Base-by-base conservation (phyloP, 2,888 invertebrate species). In the Rhyacophila evoluta region DNA sequence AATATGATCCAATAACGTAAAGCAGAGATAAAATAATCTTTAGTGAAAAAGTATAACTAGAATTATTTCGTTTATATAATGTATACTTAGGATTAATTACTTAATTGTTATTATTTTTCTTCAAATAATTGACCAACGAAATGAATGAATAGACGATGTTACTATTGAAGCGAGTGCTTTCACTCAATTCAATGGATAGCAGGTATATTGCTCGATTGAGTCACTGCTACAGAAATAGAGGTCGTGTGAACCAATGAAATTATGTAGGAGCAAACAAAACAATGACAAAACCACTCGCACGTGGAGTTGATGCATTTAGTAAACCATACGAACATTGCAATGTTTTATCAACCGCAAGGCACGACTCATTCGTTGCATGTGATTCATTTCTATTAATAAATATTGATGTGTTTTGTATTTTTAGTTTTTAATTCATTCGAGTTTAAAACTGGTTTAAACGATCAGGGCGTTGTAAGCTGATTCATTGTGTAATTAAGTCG, bases 71-170 rank as follows among this genome's bases (percentile, higher is more conserved):
- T n/a, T n/a, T n/a, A n/a, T n/a, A n/a, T n/a, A n/a, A n/a, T n/a
- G n/a, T n/a, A n/a, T n/a, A n/a, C n/a, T n/a, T n/a, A 19, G 55
- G 10, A 8, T 55, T 55, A 5, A 55, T 55, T 19, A 19, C 25
- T 25, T 8, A 19, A 55, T 19, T 55, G 15, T 55, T 19, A 55
- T 55, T 55, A 55, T 1, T 55, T 25, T 1, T 15, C n/a, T 15
- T 41, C 41, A 2, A 19, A 19, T 19, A 6, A 55, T 55, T 55
- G 25, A 19, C 19, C 55, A 55, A 8, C 19, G 25, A 8, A 25
- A 55, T 55, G 55, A 55, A 55, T 55, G 55, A n/a, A n/a, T n/a
- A n/a, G n/a, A n/a, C n/a, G 55, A 55, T 10, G 55, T 55, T 19
- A 25, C 55, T 55, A 4, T 55, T 55, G 19, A 25, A 55, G 55